These are phyloP conservation scores for Pyxicephalus adspersus DNA, from an alignment of 2,113 vertebrate species.

Conservation along the genomic window DNA sequence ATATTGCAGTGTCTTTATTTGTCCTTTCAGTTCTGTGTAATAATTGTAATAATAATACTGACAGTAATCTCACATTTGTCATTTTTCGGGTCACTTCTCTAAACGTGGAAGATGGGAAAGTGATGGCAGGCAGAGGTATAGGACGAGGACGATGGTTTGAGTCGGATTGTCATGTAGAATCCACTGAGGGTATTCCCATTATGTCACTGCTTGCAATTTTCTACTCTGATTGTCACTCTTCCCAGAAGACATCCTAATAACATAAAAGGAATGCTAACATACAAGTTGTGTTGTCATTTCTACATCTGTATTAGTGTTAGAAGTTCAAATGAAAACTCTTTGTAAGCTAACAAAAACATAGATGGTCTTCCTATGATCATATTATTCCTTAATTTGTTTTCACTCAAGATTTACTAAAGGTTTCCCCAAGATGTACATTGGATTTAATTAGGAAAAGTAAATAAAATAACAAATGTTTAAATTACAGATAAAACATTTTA, in stretches of 20 bases:
- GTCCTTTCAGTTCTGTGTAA: constrained; percentile 54
- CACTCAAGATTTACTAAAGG: too few relatives aligned
- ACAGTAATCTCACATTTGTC: constrained; percentile 48
- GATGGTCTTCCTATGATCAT: too few relatives aligned
- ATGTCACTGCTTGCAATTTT: constrained; percentile 42
- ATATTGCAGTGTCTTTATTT: constrained; percentile 24
- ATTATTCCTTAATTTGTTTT: too few relatives aligned
- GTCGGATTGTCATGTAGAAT: constrained; percentile 47
- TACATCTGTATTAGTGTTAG: neutral
- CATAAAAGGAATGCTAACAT: constrained; percentile 36
- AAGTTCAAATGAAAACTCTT: too few relatives aligned
- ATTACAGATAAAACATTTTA: too few relatives aligned
- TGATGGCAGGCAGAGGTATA: constrained; percentile 27
- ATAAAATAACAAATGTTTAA: too few relatives aligned
- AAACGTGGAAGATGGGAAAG: constrained; percentile 31
- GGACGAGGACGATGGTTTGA: constrained; percentile 6
- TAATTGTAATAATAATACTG: constrained; percentile 55
- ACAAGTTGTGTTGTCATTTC: constrained; percentile 25
- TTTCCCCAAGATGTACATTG: too few relatives aligned
- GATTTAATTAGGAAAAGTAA: too few relatives aligned
- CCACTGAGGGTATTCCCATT: constrained; percentile 49
- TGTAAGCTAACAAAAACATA: too few relatives aligned
- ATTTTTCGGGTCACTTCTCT: constrained; percentile 54
- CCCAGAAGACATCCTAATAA: constrained; percentile 45
- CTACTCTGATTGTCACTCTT: constrained; percentile 25